Percentiles rank a stretch among this genome's conserved stretches.
Evolutionary conservation across 2,888 invertebrate species (phyloP).

Genomic region (Phasia obesa): DNA sequence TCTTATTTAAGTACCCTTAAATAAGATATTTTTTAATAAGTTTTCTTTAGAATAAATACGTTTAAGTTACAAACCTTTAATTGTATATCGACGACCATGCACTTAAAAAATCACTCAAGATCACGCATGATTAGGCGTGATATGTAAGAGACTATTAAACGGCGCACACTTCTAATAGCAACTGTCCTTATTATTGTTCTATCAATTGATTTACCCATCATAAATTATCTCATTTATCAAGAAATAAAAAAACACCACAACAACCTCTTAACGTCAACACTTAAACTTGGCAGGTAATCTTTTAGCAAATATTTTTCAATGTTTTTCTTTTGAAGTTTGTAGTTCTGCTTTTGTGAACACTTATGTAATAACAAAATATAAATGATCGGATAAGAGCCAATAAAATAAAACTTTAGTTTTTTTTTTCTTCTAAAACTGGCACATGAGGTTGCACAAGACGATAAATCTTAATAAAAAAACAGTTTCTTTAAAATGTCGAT

Average conservation of each 20-base stretch:
- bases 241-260: background rate
- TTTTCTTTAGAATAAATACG: no score
- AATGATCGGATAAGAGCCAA: conserved; percentile 10
- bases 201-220: conserved; percentile 17
- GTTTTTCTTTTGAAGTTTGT: background rate
- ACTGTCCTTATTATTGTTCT: background rate
- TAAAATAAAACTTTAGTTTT: conserved; percentile 8
- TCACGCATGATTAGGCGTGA: no score
- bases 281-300: conserved; percentile 18
- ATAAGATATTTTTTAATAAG: no score
- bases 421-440: background rate
- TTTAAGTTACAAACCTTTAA: no score
- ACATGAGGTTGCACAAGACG: background rate
- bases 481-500: no score
- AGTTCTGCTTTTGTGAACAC: background rate
- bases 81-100: no score
- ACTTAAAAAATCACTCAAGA: no score
- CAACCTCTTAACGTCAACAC: background rate
- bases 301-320: conserved; percentile 25
- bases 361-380: background rate
- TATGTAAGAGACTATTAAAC: no score
- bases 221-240: conserved; percentile 27
- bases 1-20: no score
- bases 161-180: background rate
- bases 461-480: conserved; percentile 24